phyloP scores from a whole-genome alignment of 2,888 invertebrate species.

The Drosophila merina region DNA sequence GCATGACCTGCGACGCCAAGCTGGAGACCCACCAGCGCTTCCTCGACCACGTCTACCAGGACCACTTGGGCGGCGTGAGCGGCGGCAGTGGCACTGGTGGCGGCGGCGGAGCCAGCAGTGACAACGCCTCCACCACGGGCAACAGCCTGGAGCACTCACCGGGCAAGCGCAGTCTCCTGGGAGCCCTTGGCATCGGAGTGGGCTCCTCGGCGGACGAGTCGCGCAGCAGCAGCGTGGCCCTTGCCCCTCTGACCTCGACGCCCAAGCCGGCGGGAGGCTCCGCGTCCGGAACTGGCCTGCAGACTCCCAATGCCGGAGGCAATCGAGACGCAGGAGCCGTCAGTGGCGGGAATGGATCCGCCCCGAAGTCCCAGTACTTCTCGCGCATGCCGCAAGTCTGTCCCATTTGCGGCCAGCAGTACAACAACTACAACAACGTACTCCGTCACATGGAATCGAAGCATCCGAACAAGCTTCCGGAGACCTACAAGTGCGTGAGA shows the following conservation, averaged over 20 bases:
- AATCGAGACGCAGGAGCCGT: conserved; percentile 40
- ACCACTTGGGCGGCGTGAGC: conserved; percentile 79
- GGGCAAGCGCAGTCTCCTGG: conserved; percentile 63
- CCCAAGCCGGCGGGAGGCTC: conserved; percentile 46
- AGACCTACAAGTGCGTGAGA: conserved; percentile 83
- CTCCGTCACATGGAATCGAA: conserved; percentile 84
- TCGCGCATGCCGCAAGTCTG: conserved; percentile 83
- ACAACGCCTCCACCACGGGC: conserved; percentile 35
- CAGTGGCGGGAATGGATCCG: conserved; percentile 10
- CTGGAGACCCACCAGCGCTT: conserved; percentile 83
- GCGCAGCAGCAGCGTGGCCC: conserved; percentile 57
- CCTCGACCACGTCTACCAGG: conserved; percentile 83
- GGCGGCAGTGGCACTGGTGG: conserved; percentile 36
- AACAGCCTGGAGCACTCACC: conserved; percentile 68
- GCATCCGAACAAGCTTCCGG: conserved; percentile 84
- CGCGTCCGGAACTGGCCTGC: conserved; percentile 22
- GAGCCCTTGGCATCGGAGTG: conserved; percentile 62
- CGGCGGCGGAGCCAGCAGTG: conserved; percentile 21
- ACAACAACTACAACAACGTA: conserved; percentile 84
- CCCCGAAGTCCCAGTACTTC: conserved; percentile 81
- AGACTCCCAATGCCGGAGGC: conserved; percentile 17
- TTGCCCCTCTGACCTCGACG: conserved; percentile 48
- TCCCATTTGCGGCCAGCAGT: conserved; percentile 83
- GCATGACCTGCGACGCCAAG: conserved; percentile 83
- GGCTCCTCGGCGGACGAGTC: conserved; percentile 77